Evolutionary conservation across 2,113 vertebrate genomes (phyloP).

Genomic region (Aix galericulata): DNA sequence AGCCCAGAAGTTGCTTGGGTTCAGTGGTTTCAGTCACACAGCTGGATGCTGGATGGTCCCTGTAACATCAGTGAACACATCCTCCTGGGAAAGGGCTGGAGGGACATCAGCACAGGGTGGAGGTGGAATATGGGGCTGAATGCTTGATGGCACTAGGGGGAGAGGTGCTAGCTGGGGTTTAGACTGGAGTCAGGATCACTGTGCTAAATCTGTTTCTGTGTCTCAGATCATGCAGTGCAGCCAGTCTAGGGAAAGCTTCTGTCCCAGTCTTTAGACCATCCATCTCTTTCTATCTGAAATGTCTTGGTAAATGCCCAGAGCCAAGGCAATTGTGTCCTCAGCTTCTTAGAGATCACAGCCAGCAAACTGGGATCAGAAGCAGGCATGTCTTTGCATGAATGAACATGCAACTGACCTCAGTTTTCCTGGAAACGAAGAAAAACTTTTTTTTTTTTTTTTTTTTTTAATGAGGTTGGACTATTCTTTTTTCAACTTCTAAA

Average conservation of each 20-base stretch:
- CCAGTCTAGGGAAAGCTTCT: background rate
- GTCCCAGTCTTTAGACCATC: background rate
- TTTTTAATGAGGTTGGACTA: background rate
- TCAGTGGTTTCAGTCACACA: background rate
- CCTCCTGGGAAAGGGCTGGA: background rate
- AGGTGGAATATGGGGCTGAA: background rate
- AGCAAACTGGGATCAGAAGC: background rate
- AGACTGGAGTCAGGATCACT: no score
- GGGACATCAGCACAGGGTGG: no score
- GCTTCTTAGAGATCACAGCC: background rate
- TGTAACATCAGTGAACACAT: background rate
- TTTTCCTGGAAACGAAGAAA: conserved; percentile 3
- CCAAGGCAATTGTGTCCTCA: background rate
- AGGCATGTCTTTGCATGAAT: background rate
- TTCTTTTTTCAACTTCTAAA: background rate
- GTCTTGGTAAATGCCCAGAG: background rate
- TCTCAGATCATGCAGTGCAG: background rate
- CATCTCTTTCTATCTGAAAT: background rate
- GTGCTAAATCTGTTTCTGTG: background rate
- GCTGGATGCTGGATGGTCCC: background rate
- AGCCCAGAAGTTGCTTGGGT: background rate
- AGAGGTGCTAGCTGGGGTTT: background rate
- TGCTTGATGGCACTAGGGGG: background rate
- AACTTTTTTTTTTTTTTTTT: background rate
- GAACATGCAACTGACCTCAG: background rate